Evolutionary conservation across 2,113 vertebrate genomes (phyloP), one percentile per base, ranked within the genome.

Genomic region (Pluvialis apricaria): DNA sequence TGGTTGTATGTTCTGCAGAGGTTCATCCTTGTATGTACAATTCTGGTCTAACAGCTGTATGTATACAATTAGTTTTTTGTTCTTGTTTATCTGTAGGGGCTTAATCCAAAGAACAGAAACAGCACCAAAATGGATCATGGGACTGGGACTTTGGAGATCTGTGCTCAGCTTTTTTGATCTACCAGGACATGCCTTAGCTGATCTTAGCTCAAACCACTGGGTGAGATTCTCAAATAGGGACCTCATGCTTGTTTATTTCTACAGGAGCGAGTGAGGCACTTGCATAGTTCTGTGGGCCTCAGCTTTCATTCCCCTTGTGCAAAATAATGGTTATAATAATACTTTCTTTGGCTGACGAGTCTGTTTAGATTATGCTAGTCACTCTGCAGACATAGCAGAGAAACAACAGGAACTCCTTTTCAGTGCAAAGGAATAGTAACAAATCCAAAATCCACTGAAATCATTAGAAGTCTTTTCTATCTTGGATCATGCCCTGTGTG

Each of bases 291-390:
- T 90, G 29, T 2, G 4, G 26, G 31, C 54, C 49, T 79, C 11
- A 7, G 31, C 32, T 70, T 82, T 79, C 8, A 2, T 52, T 94
- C n/a, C n/a, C 81, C 47, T 66, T 82, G 61, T 87, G 57, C 65
- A 82, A 87, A 91, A 62, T 26, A 87, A 49, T 38, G 22, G 38
- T 76, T 84, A 78, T 58, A 82, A 55, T 45, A 92, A 84, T 62
- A 73, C 40, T 95, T 94, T 89, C 15, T 91, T 95, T 95, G 84
- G 65, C 81, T 87, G 69, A 70, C 42, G 21, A 14, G 10, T 64
- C 73, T 87, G 51, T 84, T 94, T 81, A 81, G 58, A 54, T 91
- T 73, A 24, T 65, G 60, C 86, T 81, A 89, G 60, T 81, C 64
- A 58, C 40, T 82, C 57, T 82, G 66, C 42, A 76, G 82, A 60